phyloP scores from a whole-genome alignment of 2,797 vertebrate genomes.

The Cephalopachus bancanus region DNA sequence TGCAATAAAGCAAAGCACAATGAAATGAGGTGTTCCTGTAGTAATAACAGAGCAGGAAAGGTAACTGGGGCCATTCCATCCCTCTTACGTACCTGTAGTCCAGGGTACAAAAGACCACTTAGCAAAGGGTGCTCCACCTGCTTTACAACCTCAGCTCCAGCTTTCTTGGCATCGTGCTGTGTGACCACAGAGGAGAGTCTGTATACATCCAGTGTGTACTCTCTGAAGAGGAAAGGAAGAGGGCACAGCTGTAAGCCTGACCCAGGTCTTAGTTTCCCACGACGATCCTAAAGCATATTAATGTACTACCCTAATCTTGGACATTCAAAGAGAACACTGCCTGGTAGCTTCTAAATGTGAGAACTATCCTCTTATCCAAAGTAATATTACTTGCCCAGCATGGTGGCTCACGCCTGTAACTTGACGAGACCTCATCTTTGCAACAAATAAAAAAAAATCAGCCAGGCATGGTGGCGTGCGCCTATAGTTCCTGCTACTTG shows the following conservation, averaged over 20 bases:
- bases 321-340: neutral
- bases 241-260: neutral
- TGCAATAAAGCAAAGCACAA: neutral
- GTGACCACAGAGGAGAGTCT: conserved; percentile 96
- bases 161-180: conserved; percentile 98
- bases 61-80: fast-evolving
- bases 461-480: no score
- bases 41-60: neutral
- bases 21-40: neutral
- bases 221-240: conserved; percentile 87
- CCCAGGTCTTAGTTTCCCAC: neutral
- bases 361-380: neutral
- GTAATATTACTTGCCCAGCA: neutral
- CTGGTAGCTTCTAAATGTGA: neutral
- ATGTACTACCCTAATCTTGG: neutral
- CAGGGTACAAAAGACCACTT: conserved; percentile 97
- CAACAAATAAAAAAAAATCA: no score
- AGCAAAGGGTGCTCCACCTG: conserved; percentile 98
- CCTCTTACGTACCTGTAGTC: conserved; percentile 92
- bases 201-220: conserved; percentile 98
- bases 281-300: neutral
- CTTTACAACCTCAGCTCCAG: conserved; percentile 98
- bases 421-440: no score
- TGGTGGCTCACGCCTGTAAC: no score
- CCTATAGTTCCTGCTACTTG: no score